These are phyloP conservation scores for Diaprepes abbreviatus DNA, from an alignment of 2,888 invertebrate species.

Conservation along the genomic window DNA sequence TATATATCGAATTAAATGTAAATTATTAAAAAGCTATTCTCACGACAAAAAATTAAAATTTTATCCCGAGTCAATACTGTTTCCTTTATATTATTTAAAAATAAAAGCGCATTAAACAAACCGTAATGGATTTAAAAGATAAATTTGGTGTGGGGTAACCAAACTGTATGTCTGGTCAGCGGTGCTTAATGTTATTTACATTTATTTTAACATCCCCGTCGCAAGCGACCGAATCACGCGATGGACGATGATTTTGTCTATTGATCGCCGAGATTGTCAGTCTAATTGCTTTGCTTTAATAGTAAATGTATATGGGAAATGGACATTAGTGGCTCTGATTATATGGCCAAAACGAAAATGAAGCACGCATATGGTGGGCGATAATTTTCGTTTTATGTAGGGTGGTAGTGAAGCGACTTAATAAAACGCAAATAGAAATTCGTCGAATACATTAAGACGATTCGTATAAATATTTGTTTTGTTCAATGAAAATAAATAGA, in stretches of 20 bases:
- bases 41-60: too few relatives aligned
- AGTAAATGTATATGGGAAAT: conserved; percentile 43
- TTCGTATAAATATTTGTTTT: neutral
- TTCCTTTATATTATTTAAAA: neutral
- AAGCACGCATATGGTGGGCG: conserved; percentile 33
- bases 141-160: conserved; percentile 4
- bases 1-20: too few relatives aligned
- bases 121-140: conserved; percentile 4
- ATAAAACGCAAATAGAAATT: neutral
- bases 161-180: conserved; percentile 11
- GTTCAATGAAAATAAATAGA: neutral
- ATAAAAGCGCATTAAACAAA: neutral
- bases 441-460: neutral
- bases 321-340: conserved; percentile 48
- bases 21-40: too few relatives aligned
- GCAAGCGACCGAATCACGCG: conserved; percentile 55
- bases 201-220: conserved; percentile 31
- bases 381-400: conserved; percentile 15
- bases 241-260: conserved; percentile 60
- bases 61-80: too few relatives aligned
- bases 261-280: conserved; percentile 63
- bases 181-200: conserved; percentile 39
- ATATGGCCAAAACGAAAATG: conserved; percentile 29
- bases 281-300: conserved; percentile 58
- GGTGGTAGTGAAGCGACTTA: neutral